These are phyloP conservation scores for Urechis unicinctus DNA, from an alignment of 2,888 invertebrate species.

Conservation along the genomic window DNA sequence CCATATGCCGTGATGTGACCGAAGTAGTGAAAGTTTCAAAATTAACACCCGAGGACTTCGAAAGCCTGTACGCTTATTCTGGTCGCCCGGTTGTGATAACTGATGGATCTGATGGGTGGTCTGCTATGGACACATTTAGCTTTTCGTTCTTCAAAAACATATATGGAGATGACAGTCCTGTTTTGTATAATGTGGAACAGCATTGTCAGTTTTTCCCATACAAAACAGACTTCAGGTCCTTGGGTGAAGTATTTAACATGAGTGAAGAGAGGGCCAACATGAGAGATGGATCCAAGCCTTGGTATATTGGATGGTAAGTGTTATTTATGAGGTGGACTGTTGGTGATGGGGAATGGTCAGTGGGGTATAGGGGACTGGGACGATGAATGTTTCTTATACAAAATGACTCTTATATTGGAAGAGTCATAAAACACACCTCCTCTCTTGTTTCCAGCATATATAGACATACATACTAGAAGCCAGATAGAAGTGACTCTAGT, in stretches of 20 bases:
- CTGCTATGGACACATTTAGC: constrained; percentile 68
- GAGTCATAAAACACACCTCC: background rate
- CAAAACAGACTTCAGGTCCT: constrained; percentile 70
- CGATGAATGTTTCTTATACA: too few relatives aligned
- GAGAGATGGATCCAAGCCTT: constrained; percentile 59
- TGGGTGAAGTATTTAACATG: constrained; percentile 80
- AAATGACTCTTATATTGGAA: too few relatives aligned
- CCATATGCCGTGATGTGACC: constrained; percentile 65
- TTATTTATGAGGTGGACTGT: too few relatives aligned
- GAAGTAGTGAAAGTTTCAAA: constrained; percentile 63
- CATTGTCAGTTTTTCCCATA: constrained; percentile 89
- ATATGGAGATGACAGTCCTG: constrained; percentile 56
- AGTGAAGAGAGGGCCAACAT: constrained; percentile 63
- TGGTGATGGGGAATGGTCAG: too few relatives aligned
- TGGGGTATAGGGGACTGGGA: too few relatives aligned
- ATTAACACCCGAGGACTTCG: constrained; percentile 66
- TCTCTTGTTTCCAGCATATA: background rate
- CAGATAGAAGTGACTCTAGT: too few relatives aligned
- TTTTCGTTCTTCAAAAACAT: constrained; percentile 71
- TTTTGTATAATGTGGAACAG: background rate
- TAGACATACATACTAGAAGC: too few relatives aligned
- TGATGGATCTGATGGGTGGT: constrained; percentile 78
- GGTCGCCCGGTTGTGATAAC: constrained; percentile 76
- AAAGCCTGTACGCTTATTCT: constrained; percentile 67
- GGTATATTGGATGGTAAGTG: constrained; percentile 68